Evolutionary conservation across 2,888 invertebrate species (phyloP).

Genomic region (Alsophila aescularia): DNA sequence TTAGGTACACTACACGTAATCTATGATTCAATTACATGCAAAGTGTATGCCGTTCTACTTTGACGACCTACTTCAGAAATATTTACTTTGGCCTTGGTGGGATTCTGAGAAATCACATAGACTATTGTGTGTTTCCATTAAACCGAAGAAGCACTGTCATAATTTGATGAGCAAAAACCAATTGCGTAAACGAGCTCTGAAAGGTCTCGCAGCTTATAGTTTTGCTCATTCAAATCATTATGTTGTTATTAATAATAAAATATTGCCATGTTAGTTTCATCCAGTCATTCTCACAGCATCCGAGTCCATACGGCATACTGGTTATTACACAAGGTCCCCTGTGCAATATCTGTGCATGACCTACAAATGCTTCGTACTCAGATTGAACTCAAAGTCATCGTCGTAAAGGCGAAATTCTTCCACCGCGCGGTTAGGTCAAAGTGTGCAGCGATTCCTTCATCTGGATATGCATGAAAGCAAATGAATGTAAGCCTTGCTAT

Average conservation of each 20-base stretch:
- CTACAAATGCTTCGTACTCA: conserved; percentile 62
- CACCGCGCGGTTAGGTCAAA: conserved; percentile 62
- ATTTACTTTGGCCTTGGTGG: conserved; percentile 58
- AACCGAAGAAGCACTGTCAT: conserved; percentile 27
- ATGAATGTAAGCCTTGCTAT: conserved; percentile 61
- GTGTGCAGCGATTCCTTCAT: conserved; percentile 65
- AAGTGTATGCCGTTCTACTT: conserved; percentile 56
- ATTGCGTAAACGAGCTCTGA: conserved; percentile 17
- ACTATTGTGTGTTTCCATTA: conserved; percentile 43
- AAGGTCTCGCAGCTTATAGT: conserved; percentile 11
- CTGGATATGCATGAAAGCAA: conserved; percentile 49
- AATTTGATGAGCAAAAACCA: conserved; percentile 23
- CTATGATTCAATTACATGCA: conserved; percentile 55
- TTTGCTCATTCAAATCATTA: conserved; percentile 7
- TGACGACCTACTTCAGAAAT: conserved; percentile 63
- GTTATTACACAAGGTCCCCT: conserved; percentile 69
- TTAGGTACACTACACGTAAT: conserved; percentile 8
- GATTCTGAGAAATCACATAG: conserved; percentile 56
- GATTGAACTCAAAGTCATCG: conserved; percentile 56
- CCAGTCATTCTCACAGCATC: conserved; percentile 46
- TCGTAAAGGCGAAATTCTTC: conserved; percentile 60
- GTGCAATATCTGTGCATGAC: conserved; percentile 72
- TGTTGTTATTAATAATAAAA: conserved; percentile 5
- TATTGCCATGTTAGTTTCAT: conserved; percentile 37
- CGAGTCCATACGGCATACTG: conserved; percentile 57